phyloP scores from a whole-genome alignment of 2,113 vertebrate genomes.

The Dicaeum eximium region DNA sequence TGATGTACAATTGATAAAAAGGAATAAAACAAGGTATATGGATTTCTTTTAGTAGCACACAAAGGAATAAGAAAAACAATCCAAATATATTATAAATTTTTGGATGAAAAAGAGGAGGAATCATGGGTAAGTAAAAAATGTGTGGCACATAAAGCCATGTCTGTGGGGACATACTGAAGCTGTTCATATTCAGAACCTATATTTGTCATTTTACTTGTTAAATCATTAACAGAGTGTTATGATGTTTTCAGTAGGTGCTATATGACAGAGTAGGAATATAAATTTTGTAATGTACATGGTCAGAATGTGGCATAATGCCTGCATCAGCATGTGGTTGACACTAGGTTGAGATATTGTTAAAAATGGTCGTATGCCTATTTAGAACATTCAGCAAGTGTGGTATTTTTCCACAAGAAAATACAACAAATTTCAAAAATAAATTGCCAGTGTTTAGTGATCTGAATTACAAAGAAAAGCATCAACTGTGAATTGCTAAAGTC shows the following conservation, averaged over 20 bases:
- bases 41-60: not conserved
- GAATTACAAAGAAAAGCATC: not conserved
- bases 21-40: not conserved
- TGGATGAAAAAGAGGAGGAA: not conserved
- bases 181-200: not conserved
- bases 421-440: not conserved
- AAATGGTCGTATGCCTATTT: not conserved
- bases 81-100: not conserved
- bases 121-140: not conserved
- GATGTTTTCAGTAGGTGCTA: not conserved
- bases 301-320: not conserved
- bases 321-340: not conserved
- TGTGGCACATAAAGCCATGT: not conserved
- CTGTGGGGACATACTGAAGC: not conserved
- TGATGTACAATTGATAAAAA: not conserved
- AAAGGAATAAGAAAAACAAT: not conserved
- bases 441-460: not conserved
- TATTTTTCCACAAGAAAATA: not conserved
- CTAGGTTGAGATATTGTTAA: not conserved
- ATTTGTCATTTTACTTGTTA: not conserved
- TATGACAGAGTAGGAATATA: not conserved
- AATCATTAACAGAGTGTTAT: not conserved
- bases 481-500: not conserved
- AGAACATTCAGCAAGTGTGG: not conserved
- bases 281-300: not conserved